Evolutionary conservation across 2,113 vertebrate genomes (phyloP), one percentile per base, ranked within the genome.

Genomic region (Rhynchomys soricoides): DNA sequence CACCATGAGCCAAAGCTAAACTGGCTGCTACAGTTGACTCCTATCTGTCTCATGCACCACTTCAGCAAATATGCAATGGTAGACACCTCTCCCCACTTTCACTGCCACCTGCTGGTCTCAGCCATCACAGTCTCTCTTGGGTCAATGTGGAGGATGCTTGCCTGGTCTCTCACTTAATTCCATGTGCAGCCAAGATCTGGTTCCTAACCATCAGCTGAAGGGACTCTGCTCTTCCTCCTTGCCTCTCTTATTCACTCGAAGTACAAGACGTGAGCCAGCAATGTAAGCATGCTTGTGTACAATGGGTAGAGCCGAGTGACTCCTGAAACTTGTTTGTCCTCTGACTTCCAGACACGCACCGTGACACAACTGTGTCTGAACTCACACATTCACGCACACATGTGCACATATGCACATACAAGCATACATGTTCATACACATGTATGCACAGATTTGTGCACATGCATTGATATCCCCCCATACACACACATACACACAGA

Each of bases 71-170:
- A 11, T 0, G 2, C 45, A 13, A 37, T 40, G 6, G 0, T 3
- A n/a, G 86, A 55, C 78, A 15, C 43, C 5, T 11, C 3, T 2
- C 26, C 5, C 16, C 7, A 24, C 7, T 68, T 29, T 40, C n/a
- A 19, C 75, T 59, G n/a, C 24, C 3, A 4, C 37, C 7, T 7
- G 6, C 55, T 50, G 64, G 29, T 17, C 15, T 48, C 17, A 48
- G 34, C 6, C 26, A 37, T 59, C 3, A 19, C 85, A 3, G 1
- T 11, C 0, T 9, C 59, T 77, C 24, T 4, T 0, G 52, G 62
- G 71, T 26, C 13, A 52, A 1, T 0, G 10, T 10, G 7, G 29
- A 79, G 21, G 55, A 37, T 11, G 9, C n/a, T 8, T 4, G 0
- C 31, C 48, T 5, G 1, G 37, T 11, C 77, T 73, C 62, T 24